phyloP scores from a whole-genome alignment of 2,113 vertebrate genomes.

The Poeciliopsis occidentalis region DNA sequence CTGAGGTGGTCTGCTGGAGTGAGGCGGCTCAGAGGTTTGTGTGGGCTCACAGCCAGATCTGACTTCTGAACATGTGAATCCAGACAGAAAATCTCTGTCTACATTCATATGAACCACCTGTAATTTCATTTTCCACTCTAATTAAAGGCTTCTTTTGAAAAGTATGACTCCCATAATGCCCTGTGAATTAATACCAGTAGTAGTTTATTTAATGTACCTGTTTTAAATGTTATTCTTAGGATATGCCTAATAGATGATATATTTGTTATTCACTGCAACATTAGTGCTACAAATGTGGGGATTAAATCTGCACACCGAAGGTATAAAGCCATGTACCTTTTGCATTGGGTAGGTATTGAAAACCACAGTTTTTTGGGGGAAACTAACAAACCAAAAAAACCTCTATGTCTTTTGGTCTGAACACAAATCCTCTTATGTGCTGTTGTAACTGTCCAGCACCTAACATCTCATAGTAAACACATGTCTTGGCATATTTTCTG shows the following conservation, averaged over 20 bases:
- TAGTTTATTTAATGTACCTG: not conserved
- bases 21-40: slow-evolving; percentile 42
- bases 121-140: not conserved
- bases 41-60: slow-evolving; percentile 52
- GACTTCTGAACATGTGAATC: slow-evolving; percentile 46
- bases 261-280: not conserved
- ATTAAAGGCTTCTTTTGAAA: not conserved
- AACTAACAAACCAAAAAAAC: no score
- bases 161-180: not conserved
- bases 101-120: not conserved
- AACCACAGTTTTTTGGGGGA: no score
- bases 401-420: not conserved
- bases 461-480: no score
- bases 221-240: not conserved
- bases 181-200: not conserved
- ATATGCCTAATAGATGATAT: not conserved
- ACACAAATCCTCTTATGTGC: not conserved
- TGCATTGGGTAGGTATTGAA: not conserved
- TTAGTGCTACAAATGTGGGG: not conserved
- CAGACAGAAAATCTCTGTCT: slow-evolving; percentile 39
- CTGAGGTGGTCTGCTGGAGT: slow-evolving; percentile 47
- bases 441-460: not conserved
- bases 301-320: not conserved
- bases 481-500: not conserved
- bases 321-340: not conserved